A percentile compares a stretch with the other conserved stretches of the same genome.
These are phyloP conservation scores for Canis aureus DNA, from an alignment of 2,113 vertebrate species.

Conservation along the genomic window DNA sequence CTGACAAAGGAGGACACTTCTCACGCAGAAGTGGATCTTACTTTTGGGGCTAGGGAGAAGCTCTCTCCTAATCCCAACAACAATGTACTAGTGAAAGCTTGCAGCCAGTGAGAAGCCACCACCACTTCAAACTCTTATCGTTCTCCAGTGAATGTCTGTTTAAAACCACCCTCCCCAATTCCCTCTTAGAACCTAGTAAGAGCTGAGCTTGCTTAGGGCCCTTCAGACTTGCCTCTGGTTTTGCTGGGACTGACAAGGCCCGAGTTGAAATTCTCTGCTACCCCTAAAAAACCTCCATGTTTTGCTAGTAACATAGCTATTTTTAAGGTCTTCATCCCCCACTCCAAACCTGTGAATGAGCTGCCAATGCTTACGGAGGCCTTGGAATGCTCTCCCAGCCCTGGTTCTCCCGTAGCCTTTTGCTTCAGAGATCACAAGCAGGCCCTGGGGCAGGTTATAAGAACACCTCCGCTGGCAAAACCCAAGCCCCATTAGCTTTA, in stretches of 20 bases:
- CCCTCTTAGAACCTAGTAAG: not conserved
- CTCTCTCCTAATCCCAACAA: not conserved
- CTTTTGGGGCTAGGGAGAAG: not conserved
- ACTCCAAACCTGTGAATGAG: not conserved
- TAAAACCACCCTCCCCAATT: not conserved
- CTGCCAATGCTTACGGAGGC: not conserved
- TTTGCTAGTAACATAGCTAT: not conserved
- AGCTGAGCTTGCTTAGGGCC: not conserved
- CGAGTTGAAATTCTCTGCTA: not conserved
- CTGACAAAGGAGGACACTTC: not conserved
- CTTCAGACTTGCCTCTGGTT: not conserved
- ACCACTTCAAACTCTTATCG: not conserved
- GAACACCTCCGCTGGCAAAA: not conserved
- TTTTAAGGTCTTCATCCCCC: not conserved
- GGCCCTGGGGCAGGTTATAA: not conserved
- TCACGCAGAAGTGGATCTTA: not conserved
- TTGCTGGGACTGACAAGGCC: not conserved
- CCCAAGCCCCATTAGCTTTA: not conserved
- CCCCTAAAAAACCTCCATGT: not conserved
- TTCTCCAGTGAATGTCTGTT: not conserved
- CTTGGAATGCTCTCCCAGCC: not conserved
- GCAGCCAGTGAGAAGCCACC: not conserved
- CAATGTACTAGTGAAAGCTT: not conserved
- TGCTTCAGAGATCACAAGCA: not conserved
- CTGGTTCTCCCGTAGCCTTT: not conserved